These are phyloP conservation scores for Ptychodera flava DNA, from an alignment of 35 echinoderm and acorn worm genomes.

Conservation along the genomic window DNA sequence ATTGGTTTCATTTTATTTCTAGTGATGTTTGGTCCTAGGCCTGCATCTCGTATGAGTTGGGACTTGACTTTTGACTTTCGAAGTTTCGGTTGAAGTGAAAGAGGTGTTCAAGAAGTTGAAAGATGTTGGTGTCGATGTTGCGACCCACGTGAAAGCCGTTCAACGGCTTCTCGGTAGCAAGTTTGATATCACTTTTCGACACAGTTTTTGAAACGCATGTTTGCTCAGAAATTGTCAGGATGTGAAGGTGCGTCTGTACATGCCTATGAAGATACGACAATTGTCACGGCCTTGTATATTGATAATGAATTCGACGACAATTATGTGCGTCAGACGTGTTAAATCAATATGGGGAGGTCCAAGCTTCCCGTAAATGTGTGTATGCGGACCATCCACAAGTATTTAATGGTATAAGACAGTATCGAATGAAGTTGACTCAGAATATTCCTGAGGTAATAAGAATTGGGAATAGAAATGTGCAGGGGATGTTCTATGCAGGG, in stretches of 20 bases:
- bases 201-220: background rate
- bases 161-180: background rate
- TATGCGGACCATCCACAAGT: constrained; percentile 16
- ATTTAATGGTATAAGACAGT: constrained; percentile 38
- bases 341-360: constrained; percentile 29
- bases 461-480: constrained; percentile 2
- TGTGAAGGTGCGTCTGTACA: background rate
- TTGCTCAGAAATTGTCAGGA: background rate
- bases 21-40: background rate
- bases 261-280: background rate
- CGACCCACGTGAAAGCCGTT: background rate
- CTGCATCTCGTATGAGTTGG: background rate
- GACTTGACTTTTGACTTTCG: background rate
- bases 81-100: background rate
- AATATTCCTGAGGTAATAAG: constrained; percentile 13
- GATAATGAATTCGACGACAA: constrained; percentile 28
- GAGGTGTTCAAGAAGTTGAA: background rate
- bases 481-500: constrained; percentile 19
- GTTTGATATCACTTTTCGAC: background rate
- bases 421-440: constrained; percentile 10
- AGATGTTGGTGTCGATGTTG: background rate
- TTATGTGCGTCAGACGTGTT: constrained; percentile 13
- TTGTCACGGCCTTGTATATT: background rate
- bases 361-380: background rate
- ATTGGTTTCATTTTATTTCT: background rate